phyloP scores from a whole-genome alignment of 2,797 vertebrate genomes.

The Sandelia bainsii region DNA sequence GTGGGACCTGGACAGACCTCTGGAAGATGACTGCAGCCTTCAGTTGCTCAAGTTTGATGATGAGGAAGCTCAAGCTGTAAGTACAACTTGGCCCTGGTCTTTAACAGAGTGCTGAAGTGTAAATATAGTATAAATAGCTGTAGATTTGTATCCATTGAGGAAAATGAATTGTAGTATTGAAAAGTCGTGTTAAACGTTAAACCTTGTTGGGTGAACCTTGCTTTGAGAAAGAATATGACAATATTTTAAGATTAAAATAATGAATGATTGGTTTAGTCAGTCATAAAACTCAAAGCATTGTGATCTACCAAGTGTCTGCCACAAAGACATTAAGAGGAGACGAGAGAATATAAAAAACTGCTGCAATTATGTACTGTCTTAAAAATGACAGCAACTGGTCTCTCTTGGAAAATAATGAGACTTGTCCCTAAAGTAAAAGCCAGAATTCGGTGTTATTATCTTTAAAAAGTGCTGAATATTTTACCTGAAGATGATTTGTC shows the following conservation, averaged over 20 bases:
- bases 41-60: constrained; percentile 97
- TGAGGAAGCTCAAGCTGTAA: constrained; percentile 96
- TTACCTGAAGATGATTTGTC: constrained; percentile 14
- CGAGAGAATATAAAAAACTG: constrained; percentile 26
- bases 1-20: constrained; percentile 96
- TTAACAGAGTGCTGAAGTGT: neutral
- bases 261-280: constrained; percentile 40
- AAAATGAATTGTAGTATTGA: neutral
- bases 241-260: constrained; percentile 35
- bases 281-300: constrained; percentile 29
- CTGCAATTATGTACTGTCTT: constrained; percentile 13
- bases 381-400: constrained; percentile 24
- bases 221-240: neutral
- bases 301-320: constrained; percentile 17
- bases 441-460: constrained; percentile 23
- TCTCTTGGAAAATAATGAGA: constrained; percentile 24
- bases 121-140: neutral
- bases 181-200: neutral
- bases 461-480: constrained; percentile 12
- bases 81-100: constrained; percentile 57
- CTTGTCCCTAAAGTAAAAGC: constrained; percentile 20
- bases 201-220: neutral
- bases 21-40: constrained; percentile 92
- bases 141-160: neutral
- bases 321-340: constrained; percentile 22